Evolutionary conservation across 2,888 invertebrate species (phyloP).

Genomic region (Ditula angustiorana): DNA sequence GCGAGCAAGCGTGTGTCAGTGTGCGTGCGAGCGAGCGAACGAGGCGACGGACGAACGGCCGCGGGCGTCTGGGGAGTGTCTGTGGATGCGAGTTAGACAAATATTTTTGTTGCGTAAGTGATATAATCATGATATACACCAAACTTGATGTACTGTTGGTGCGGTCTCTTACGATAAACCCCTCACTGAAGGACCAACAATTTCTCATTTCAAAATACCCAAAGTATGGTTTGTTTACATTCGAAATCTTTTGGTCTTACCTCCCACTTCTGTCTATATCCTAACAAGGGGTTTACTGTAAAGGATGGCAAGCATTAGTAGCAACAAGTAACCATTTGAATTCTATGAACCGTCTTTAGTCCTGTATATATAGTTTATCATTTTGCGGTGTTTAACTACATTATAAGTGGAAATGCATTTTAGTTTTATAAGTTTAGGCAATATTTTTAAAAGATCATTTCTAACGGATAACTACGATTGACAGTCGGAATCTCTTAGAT

Average conservation of each 20-base stretch:
- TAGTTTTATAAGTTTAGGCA: slow-evolving; percentile 85
- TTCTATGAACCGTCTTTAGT: slow-evolving; percentile 79
- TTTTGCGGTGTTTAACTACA: slow-evolving; percentile 81
- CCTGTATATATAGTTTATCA: slow-evolving; percentile 81
- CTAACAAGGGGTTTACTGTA: slow-evolving; percentile 68
- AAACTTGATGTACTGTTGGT: slow-evolving; percentile 73
- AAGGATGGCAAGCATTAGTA: slow-evolving; percentile 66
- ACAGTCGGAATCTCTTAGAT: slow-evolving; percentile 84
- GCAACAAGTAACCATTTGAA: slow-evolving; percentile 72
- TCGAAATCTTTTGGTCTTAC: slow-evolving; percentile 54
- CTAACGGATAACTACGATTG: slow-evolving; percentile 77
- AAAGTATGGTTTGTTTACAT: slow-evolving; percentile 52
- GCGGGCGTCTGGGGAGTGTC: slow-evolving; percentile 45
- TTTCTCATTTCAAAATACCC: slow-evolving; percentile 59
- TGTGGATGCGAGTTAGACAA: slow-evolving; percentile 56
- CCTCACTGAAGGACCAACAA: slow-evolving; percentile 62
- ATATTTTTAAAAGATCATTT: slow-evolving; percentile 83
- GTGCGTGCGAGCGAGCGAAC: slow-evolving; percentile 45
- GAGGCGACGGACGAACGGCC: slow-evolving; percentile 45
- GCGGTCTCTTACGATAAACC: slow-evolving; percentile 69
- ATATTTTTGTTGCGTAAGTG: slow-evolving; percentile 74
- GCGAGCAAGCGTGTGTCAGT: slow-evolving; percentile 45
- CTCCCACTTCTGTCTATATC: slow-evolving; percentile 63
- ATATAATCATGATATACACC: slow-evolving; percentile 81
- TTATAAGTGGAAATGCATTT: slow-evolving; percentile 83